A percentile compares a stretch with the other conserved stretches of the same genome.
Conservation (phyloP, 2,113 vertebrate genomes). For the Macroglossus sobrinus region DNA sequence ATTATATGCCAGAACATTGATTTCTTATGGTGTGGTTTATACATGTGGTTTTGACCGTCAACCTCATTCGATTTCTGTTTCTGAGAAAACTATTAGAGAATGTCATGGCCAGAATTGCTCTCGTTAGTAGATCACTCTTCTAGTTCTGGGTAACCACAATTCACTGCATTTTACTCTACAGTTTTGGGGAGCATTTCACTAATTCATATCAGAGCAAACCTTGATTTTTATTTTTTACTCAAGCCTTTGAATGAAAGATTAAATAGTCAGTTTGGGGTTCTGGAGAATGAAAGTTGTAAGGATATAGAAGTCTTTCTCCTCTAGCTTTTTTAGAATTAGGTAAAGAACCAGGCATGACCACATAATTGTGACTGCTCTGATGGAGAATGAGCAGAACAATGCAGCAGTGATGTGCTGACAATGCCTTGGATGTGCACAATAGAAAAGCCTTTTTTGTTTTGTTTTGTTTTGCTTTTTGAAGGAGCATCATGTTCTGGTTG, state of each 20-base stretch:
- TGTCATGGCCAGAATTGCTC: background rate
- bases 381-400: constrained; percentile 60
- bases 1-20: background rate
- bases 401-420: constrained; percentile 61
- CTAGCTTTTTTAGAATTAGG: constrained; percentile 9
- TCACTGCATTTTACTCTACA: background rate
- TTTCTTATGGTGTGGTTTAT: background rate
- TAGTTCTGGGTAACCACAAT: background rate
- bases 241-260: background rate
- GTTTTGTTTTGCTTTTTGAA: constrained; percentile 49
- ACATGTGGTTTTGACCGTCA: background rate
- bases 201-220: background rate
- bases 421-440: constrained; percentile 51
- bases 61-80: background rate
- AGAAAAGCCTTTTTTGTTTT: constrained; percentile 62
- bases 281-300: background rate
- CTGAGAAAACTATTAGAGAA: background rate
- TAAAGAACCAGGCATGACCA: constrained; percentile 48
- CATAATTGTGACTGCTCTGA: background rate
- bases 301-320: background rate
- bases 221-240: background rate
- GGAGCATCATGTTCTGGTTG: constrained; percentile 63
- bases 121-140: background rate
- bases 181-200: background rate
- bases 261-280: background rate